A percentile compares a stretch with the other conserved stretches of the same genome.
phyloP scores from a whole-genome alignment of 2,888 invertebrate species.

The Boloria selene region DNA sequence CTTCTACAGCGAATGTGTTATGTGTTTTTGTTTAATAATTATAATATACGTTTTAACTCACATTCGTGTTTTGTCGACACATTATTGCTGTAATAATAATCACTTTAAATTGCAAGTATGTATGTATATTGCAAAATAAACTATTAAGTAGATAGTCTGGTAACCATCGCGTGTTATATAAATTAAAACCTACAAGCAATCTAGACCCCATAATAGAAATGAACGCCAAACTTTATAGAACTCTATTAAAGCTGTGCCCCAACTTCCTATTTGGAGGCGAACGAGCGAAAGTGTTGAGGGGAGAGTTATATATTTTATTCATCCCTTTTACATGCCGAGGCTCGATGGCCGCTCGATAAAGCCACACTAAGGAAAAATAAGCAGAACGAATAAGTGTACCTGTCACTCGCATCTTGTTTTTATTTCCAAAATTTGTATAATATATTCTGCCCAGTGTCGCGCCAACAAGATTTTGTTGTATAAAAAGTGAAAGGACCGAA shows the following conservation, averaged over 20 bases:
- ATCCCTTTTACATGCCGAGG: constrained; percentile 68
- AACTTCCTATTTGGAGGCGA: constrained; percentile 70
- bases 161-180: too few relatives aligned
- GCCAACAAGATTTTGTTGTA: constrained; percentile 57
- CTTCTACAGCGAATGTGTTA: constrained; percentile 1
- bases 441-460: constrained; percentile 75
- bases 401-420: constrained; percentile 78
- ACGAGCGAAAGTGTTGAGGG: constrained; percentile 58
- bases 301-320: constrained; percentile 78
- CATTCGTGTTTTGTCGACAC: background rate
- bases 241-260: constrained; percentile 72
- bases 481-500: constrained; percentile 51
- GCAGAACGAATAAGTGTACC: constrained; percentile 78
- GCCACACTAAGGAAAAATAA: constrained; percentile 75
- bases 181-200: background rate
- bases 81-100: too few relatives aligned
- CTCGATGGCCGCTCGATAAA: constrained; percentile 76
- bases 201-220: constrained; percentile 45
- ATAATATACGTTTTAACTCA: background rate
- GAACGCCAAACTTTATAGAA: constrained; percentile 72
- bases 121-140: too few relatives aligned
- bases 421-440: constrained; percentile 82
- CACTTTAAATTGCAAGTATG: too few relatives aligned
- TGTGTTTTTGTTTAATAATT: background rate
- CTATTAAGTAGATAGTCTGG: too few relatives aligned